phyloP scores from a whole-genome alignment of 1,140 invertebrate genomes.

The Pseudachorutes palmiensis region DNA sequence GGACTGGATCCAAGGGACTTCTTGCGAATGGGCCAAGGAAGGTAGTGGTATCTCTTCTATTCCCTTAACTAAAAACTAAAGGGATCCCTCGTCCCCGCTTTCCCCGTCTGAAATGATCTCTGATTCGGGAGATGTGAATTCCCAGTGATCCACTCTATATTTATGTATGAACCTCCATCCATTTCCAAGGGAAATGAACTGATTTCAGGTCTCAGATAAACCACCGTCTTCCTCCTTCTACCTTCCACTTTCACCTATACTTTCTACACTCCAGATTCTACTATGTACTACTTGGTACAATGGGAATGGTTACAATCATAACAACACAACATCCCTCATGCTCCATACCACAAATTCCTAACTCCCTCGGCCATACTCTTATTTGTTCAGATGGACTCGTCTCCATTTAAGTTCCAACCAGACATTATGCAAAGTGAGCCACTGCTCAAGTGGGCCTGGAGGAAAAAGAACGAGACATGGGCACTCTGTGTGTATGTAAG shows the following conservation, averaged over 20 bases:
- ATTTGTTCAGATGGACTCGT: not conserved
- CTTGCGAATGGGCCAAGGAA: slow-evolving; percentile 17
- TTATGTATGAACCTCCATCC: slow-evolving; percentile 12
- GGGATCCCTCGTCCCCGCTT: not conserved
- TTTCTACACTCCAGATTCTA: too few species aligned
- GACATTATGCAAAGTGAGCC: slow-evolving; percentile 33
- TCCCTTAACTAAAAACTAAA: slow-evolving; percentile 1
- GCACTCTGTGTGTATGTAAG: too few species aligned
- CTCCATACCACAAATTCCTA: too few species aligned
- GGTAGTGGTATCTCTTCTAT: not conserved
- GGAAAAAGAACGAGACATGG: slow-evolving; percentile 19
- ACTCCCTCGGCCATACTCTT: not conserved
- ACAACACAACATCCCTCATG: too few species aligned
- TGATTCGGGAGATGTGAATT: slow-evolving; percentile 1
- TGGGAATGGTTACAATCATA: too few species aligned
- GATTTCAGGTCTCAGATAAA: slow-evolving; percentile 36
- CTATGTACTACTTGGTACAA: too few species aligned
- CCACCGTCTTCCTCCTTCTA: slow-evolving; percentile 21
- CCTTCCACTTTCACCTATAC: slow-evolving; percentile 19
- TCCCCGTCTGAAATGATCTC: not conserved
- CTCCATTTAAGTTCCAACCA: slow-evolving; percentile 24
- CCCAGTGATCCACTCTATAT: slow-evolving; percentile 6
- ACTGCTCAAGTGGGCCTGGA: slow-evolving; percentile 1
- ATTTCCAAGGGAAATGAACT: slow-evolving; percentile 39
- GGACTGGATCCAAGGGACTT: slow-evolving; percentile 25